These are phyloP conservation scores for Trissoscelio sp. DNA, from an alignment of 2,888 invertebrate genomes.

Conservation along the genomic window DNA sequence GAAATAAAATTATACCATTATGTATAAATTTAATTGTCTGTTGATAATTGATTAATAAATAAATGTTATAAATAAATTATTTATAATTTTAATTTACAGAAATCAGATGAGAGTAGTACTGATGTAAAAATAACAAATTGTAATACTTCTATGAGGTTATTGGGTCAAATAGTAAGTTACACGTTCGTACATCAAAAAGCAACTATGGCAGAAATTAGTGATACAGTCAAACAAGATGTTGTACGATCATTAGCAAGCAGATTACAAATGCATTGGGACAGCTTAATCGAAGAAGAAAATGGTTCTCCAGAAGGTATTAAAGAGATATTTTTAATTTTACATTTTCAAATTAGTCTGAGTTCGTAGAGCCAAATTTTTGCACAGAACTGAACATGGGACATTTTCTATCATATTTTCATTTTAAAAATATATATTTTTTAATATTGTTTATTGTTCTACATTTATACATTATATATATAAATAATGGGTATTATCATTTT, in stretches of 20 bases:
- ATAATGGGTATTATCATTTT: no score
- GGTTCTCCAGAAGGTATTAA: constrained; percentile 87
- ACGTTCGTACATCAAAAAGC: constrained; percentile 92
- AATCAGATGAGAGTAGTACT: constrained; percentile 37
- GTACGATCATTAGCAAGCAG: constrained; percentile 93
- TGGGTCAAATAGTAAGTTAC: constrained; percentile 89
- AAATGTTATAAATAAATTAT: no score
- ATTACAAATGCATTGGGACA: constrained; percentile 96
- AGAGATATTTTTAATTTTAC: neutral
- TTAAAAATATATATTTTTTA: no score
- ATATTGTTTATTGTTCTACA: neutral
- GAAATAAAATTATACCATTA: no score
- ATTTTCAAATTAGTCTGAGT: no score
- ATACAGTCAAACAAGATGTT: constrained; percentile 92
- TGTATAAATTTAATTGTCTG: no score
- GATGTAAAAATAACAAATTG: constrained; percentile 78
- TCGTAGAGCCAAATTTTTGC: no score
- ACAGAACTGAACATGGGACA: no score
- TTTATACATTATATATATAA: neutral
- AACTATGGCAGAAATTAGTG: constrained; percentile 88
- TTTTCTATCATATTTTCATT: neutral
- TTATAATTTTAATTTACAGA: constrained; percentile 40
- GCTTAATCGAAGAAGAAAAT: constrained; percentile 92
- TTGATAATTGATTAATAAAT: no score
- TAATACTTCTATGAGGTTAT: constrained; percentile 88